Percentiles rank a stretch among this genome's conserved stretches.
Conservation (phyloP, 2,797 vertebrate species). For the Apodemus agrarius region DNA sequence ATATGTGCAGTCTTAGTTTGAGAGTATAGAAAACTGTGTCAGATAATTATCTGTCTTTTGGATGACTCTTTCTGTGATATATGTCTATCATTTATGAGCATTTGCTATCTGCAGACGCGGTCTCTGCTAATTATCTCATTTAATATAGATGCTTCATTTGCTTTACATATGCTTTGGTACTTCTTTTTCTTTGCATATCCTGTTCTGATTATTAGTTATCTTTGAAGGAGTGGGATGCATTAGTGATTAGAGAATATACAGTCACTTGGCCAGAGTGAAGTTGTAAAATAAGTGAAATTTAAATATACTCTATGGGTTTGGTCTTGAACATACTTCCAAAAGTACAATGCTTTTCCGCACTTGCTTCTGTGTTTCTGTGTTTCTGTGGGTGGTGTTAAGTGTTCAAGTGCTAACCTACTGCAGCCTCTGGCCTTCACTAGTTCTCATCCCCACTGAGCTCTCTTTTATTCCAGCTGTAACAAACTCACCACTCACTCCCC, state of each 20-base stretch:
- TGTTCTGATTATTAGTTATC: background rate
- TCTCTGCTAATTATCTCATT: constrained; percentile 55
- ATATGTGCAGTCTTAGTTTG: background rate
- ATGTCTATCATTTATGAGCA: constrained; percentile 13
- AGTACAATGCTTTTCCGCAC: background rate
- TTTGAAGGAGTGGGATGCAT: background rate
- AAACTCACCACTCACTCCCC: background rate
- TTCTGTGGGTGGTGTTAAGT: background rate
- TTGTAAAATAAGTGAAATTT: background rate
- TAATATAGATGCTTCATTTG: constrained; percentile 49
- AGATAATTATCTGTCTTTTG: constrained; percentile 17
- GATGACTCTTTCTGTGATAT: constrained; percentile 7
- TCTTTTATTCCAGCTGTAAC: background rate
- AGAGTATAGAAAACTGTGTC: background rate
- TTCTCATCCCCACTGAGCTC: background rate
- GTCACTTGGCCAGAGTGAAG: background rate
- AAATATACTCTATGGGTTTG: background rate
- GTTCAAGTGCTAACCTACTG: background rate
- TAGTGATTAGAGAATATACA: background rate
- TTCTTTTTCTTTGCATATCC: constrained; percentile 34
- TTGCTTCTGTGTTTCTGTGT: background rate
- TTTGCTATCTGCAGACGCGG: constrained; percentile 49
- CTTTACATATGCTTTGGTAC: constrained; percentile 19
- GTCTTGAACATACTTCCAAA: background rate
- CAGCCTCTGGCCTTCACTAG: background rate